Conservation (phyloP, 1,140 invertebrate genomes). For the Ceratina australensis region DNA sequence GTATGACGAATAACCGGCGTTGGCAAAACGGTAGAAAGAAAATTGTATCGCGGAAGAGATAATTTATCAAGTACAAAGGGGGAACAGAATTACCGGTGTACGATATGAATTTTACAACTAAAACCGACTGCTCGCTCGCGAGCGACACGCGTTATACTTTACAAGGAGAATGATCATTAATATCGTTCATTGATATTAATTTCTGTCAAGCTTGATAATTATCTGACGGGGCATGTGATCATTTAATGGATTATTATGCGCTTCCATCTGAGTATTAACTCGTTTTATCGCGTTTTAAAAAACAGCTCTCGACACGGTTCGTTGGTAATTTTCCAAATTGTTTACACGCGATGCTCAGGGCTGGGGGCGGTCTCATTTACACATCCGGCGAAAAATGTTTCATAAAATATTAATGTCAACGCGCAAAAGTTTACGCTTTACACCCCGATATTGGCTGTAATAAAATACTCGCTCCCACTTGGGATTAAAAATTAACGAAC, state of each 20-base stretch:
- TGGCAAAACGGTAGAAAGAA: conserved; percentile 40
- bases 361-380: conserved; percentile 1
- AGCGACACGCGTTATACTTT: conserved; percentile 37
- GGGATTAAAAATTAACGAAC: conserved; percentile 1
- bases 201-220: conserved; percentile 54
- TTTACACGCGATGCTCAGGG: conserved; percentile 32
- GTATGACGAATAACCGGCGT: neutral
- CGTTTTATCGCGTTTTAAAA: conserved; percentile 56
- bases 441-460: neutral
- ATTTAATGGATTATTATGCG: conserved; percentile 61
- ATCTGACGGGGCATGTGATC: conserved; percentile 56
- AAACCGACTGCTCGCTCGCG: conserved; percentile 33
- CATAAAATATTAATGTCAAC: conserved; percentile 10
- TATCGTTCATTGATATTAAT: conserved; percentile 51
- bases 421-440: conserved; percentile 22
- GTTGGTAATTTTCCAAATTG: conserved; percentile 45
- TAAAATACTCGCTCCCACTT: conserved; percentile 30
- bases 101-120: conserved; percentile 52
- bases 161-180: conserved; percentile 46
- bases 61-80: conserved; percentile 44
- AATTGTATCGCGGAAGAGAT: conserved; percentile 37
- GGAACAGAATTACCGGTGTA: conserved; percentile 41
- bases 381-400: conserved; percentile 25
- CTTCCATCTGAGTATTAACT: conserved; percentile 56
- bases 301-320: conserved; percentile 17